Evolutionary conservation across 23 tunicate species (phyloP).

Genomic region (Halocynthia aurantium): DNA sequence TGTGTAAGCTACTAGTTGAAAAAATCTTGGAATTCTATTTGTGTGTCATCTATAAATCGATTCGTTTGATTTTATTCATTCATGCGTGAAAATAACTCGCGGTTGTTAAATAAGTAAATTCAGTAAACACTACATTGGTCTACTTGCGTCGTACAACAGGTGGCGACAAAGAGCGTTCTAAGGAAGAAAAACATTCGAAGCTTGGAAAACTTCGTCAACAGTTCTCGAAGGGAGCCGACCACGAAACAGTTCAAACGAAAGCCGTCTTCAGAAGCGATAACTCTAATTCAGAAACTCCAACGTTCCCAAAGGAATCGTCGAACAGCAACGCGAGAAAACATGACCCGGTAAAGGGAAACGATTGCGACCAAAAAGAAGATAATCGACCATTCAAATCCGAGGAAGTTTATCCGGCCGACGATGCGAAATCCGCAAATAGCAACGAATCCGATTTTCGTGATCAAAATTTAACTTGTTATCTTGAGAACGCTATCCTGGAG

Average conservation of each 20-base stretch:
- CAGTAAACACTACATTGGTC: not conserved
- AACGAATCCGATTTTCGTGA: too few species aligned
- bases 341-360: not conserved
- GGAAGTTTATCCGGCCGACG: constrained; percentile 3
- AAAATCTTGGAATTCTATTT: too few species aligned
- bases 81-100: too few species aligned
- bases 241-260: not conserved
- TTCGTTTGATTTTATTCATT: too few species aligned
- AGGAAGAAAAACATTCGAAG: constrained; percentile 6
- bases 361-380: not conserved
- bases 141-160: constrained; percentile 14
- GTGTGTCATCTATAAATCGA: too few species aligned
- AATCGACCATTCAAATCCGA: constrained; percentile 6
- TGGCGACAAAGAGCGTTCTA: constrained; percentile 27
- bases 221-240: not conserved
- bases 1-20: too few species aligned
- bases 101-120: too few species aligned
- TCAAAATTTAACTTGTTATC: constrained; percentile 17
- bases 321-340: not conserved
- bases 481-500: constrained; percentile 17
- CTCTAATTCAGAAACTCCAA: constrained; percentile 2
- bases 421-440: not conserved
- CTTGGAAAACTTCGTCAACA: constrained; percentile 1
- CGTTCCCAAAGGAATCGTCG: not conserved
- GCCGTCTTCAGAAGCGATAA: not conserved